Base-by-base conservation (phyloP, 2,113 vertebrate species). In the Dunckerocampus dactyliophorus region DNA sequence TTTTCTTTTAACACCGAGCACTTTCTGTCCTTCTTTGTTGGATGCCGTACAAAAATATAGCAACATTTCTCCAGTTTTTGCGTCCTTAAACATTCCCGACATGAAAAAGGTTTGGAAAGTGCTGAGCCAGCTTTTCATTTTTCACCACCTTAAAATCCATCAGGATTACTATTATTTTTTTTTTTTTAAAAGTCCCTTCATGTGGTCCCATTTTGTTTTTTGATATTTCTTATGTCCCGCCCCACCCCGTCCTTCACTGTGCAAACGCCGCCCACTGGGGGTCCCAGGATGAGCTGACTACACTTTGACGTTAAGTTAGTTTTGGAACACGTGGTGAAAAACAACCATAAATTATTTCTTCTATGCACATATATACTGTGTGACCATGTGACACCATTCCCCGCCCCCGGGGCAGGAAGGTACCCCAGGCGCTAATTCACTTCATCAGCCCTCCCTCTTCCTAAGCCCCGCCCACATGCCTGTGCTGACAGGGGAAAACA, bases 41-140 rank as follows among this genome's bases (percentile, higher is more conserved):
- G 42, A 4, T 4, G 78, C 88, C 89, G 80, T 92, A 91, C 87
- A 92, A 91, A 91, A 91, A 92, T 91, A 91, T 88, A 90, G 86
- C 75, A 85, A 85, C 85, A 84, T 89, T 83, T 90, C 77, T 89
- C 81, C 82, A 87, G 83, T 89, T 79, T 88, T 87, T 90, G 86
- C 86, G 87, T 89, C 85, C 85, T 85, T 84, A 83, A 86, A 91
- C 88, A 90, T 88, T 90, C 87, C 82, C 77, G 85, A 90, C 87
- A 89, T 86, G 81, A 88, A 88, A 89, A 80, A 84, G 78, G 28
- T 70, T 87, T 76, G 74, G 81, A 91, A 90, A 91, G 89, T 91
- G 88, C 90, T 87, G 88, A 89, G 90, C 82, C 54, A 88, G 81
- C 24, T 42, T 66, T 85, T 66, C 11, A 46, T 65, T 65, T 66